Evolutionary conservation across 2,888 invertebrate species (phyloP).

Genomic region (Chalcis sispes): DNA sequence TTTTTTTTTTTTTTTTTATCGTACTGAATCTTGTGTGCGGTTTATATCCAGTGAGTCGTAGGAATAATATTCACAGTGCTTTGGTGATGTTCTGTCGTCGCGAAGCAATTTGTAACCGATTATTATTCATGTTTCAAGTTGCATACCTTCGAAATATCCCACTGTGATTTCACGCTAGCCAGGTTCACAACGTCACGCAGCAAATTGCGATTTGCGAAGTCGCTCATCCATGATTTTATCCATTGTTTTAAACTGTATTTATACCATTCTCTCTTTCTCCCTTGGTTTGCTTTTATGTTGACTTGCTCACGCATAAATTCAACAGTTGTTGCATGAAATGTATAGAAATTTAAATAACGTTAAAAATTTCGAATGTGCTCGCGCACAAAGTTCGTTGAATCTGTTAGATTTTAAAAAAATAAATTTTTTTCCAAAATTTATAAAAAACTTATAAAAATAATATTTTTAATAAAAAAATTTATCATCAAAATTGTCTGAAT

Average conservation of each 20-base stretch:
- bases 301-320: not conserved
- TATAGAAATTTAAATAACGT: no score
- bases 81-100: not conserved
- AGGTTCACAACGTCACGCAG: not conserved
- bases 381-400: no score
- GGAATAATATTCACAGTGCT: conserved; percentile 29
- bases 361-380: no score
- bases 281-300: not conserved
- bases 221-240: not conserved
- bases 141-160: conserved; percentile 30
- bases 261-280: not conserved
- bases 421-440: no score
- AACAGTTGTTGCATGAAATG: no score
- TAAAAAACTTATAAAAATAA: no score
- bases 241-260: conserved; percentile 16
- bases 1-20: no score
- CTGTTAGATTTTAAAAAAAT: no score
- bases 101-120: conserved; percentile 43
- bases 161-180: conserved; percentile 48
- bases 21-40: not conserved
- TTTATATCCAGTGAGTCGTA: not conserved
- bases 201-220: conserved; percentile 6
- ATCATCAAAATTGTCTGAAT: no score
- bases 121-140: conserved; percentile 51
- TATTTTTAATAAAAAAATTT: no score